phyloP scores from a whole-genome alignment of 2,797 vertebrate genomes.

The Acanthiza pusilla region DNA sequence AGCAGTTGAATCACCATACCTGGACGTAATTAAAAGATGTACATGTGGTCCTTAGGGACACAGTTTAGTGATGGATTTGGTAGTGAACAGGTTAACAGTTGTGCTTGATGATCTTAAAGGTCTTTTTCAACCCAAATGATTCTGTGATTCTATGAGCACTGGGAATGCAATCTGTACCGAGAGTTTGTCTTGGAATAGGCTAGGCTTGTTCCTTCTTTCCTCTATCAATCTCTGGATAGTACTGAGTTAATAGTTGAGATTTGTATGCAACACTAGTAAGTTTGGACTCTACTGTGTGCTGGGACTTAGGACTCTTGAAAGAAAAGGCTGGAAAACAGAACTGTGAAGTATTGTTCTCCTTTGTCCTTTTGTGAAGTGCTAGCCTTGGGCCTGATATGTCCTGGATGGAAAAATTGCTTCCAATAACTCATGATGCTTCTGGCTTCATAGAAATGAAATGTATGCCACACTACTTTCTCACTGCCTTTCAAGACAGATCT shows the following conservation, averaged over 20 bases:
- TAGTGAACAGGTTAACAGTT: background rate
- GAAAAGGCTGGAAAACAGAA: background rate
- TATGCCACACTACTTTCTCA: background rate
- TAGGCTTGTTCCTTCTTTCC: background rate
- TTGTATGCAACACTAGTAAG: background rate
- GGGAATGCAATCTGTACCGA: background rate
- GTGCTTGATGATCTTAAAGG: background rate
- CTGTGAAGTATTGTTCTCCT: background rate
- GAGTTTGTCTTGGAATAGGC: background rate
- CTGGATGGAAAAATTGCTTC: background rate
- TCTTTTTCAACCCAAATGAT: background rate
- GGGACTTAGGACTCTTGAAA: constrained; percentile 1
- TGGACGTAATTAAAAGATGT: too few species aligned
- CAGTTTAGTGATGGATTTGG: background rate
- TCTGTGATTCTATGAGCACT: background rate
- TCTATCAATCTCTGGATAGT: background rate
- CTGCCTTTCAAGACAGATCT: background rate
- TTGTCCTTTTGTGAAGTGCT: background rate
- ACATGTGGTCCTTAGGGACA: background rate
- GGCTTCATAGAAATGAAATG: background rate
- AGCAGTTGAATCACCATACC: too few species aligned
- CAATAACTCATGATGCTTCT: background rate
- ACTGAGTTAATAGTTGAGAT: background rate
- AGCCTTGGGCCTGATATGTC: background rate
- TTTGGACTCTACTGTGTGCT: background rate